phyloP scores from a whole-genome alignment of 1,140 invertebrate species.

The Hylyphantes graminicola region DNA sequence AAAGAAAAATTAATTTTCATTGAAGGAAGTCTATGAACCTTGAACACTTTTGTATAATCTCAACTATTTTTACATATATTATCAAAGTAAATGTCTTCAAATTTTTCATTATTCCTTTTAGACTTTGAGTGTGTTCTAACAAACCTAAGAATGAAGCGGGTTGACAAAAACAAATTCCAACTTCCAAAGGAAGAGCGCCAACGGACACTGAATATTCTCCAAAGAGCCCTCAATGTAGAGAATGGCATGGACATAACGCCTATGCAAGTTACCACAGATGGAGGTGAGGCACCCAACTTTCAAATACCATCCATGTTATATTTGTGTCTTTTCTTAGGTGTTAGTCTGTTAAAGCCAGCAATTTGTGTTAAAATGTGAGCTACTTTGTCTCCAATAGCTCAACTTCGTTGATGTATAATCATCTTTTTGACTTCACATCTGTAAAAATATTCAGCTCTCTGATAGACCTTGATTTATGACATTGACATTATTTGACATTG shows the following conservation, averaged over 20 bases:
- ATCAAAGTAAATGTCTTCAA: background rate
- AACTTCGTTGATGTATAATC: too few species aligned
- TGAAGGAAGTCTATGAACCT: too few species aligned
- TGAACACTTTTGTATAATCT: too few species aligned
- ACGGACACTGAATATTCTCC: slow-evolving; percentile 84
- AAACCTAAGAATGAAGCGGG: slow-evolving; percentile 80
- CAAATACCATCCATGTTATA: background rate
- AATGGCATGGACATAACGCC: slow-evolving; percentile 73
- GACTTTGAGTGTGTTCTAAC: slow-evolving; percentile 91
- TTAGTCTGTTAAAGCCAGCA: background rate
- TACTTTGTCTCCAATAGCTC: too few species aligned
- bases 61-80: background rate
- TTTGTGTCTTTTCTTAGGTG: background rate
- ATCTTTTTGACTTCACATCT: too few species aligned
- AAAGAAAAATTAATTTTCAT: too few species aligned
- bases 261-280: slow-evolving; percentile 83
- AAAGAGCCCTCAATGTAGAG: slow-evolving; percentile 85
- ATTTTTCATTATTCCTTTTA: slow-evolving; percentile 68
- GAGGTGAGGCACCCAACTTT: slow-evolving; percentile 70
- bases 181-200: slow-evolving; percentile 79
- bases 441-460: too few species aligned
- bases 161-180: slow-evolving; percentile 78
- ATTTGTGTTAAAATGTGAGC: too few species aligned
- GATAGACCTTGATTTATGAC: too few species aligned
- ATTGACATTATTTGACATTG: too few species aligned